phyloP scores from a whole-genome alignment of 1,140 invertebrate genomes.

The Pinna nobilis region DNA sequence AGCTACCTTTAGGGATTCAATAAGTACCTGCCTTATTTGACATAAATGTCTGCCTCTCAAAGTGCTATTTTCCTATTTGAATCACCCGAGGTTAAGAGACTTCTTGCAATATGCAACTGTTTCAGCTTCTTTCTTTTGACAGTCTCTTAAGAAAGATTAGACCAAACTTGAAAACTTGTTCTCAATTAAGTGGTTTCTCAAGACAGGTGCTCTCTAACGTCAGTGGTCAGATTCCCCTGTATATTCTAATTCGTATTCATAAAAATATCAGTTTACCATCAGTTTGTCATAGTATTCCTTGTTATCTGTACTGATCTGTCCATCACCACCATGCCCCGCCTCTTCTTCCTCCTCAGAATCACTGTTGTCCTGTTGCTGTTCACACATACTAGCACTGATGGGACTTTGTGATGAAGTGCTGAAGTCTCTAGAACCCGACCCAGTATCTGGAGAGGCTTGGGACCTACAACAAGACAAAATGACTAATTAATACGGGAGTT shows the following conservation, averaged over 20 bases:
- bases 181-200: not conserved
- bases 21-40: no score
- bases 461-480: constrained; percentile 34
- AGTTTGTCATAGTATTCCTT: constrained; percentile 65
- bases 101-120: not conserved
- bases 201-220: not conserved
- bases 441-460: constrained; percentile 28
- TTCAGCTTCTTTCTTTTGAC: not conserved
- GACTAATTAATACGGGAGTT: no score
- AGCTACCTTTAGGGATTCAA: no score
- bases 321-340: constrained; percentile 45
- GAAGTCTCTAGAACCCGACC: constrained; percentile 33
- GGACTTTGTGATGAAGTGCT: constrained; percentile 50
- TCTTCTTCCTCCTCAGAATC: constrained; percentile 41
- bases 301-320: constrained; percentile 50
- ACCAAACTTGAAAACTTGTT: not conserved
- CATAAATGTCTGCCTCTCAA: no score
- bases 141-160: not conserved
- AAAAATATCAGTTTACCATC: constrained; percentile 54
- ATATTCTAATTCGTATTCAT: not conserved
- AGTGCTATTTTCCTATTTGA: no score
- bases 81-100: not conserved
- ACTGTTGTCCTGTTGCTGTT: constrained; percentile 13
- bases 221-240: not conserved
- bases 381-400: constrained; percentile 67